Conservation (phyloP, 2,113 vertebrate genomes). For the Ameiurus melas region DNA sequence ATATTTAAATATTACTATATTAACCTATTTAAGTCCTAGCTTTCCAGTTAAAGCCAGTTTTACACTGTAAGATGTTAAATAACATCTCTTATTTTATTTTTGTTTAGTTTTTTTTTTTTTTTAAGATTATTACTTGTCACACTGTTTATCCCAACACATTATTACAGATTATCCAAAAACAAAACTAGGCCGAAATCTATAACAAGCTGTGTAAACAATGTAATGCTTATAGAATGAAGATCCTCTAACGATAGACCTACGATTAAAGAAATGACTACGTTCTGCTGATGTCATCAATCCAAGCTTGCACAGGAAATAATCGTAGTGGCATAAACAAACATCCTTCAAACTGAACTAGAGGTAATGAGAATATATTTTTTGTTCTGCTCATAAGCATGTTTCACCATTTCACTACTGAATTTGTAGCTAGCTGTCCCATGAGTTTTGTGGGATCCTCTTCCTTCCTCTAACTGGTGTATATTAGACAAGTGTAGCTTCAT, state of each 20-base stretch:
- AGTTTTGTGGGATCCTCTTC: background rate
- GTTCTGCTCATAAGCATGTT: background rate
- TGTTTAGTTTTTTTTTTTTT: too few relatives aligned
- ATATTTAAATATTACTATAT: background rate
- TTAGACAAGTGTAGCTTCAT: background rate
- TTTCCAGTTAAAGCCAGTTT: background rate
- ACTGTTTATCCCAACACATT: too few relatives aligned
- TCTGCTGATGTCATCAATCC: background rate
- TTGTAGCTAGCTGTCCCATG: background rate
- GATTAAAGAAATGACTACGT: background rate
- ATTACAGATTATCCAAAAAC: fast-evolving
- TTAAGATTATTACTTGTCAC: background rate
- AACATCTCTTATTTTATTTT: background rate
- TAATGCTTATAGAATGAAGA: background rate
- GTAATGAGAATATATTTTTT: background rate
- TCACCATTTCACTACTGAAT: background rate
- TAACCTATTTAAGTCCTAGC: background rate
- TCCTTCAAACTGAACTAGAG: background rate
- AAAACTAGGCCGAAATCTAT: background rate
- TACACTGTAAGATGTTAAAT: background rate
- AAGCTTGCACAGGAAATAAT: background rate
- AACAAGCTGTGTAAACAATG: background rate
- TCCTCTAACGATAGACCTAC: background rate
- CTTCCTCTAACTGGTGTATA: background rate
- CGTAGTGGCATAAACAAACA: background rate